A percentile compares a stretch with the other conserved stretches of the same genome.
These are phyloP conservation scores for Molanna angustata DNA, from an alignment of 2,888 invertebrate species.

Conservation along the genomic window DNA sequence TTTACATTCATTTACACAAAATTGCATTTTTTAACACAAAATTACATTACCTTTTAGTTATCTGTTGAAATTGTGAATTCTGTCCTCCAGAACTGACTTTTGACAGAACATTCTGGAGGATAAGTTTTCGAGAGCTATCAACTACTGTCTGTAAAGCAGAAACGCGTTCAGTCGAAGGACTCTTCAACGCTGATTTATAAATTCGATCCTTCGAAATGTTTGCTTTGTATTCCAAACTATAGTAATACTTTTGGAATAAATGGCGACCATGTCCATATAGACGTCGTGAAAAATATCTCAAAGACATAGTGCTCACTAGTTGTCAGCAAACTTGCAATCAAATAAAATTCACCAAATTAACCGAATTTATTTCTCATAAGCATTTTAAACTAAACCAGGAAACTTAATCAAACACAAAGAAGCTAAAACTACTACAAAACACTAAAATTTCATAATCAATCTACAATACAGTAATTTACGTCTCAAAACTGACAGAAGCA, in stretches of 20 bases:
- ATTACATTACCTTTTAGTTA: constrained; percentile 54
- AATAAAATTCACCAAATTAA: no score
- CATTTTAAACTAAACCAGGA: no score
- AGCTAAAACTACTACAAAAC: background rate
- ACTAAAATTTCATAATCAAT: background rate
- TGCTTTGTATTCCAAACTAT: constrained; percentile 36
- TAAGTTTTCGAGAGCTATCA: constrained; percentile 60
- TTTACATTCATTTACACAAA: background rate
- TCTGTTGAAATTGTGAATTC: constrained; percentile 60
- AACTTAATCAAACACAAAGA: background rate
- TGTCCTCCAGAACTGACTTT: constrained; percentile 66
- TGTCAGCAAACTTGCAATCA: background rate
- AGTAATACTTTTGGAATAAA: constrained; percentile 41
- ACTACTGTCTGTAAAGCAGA: constrained; percentile 44
- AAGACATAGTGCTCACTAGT: constrained; percentile 47
- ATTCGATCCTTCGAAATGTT: constrained; percentile 5
- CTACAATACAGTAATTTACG: background rate
- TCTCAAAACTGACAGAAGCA: no score
- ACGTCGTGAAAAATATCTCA: constrained; percentile 54
- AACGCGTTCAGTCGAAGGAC: constrained; percentile 23
- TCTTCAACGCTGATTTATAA: constrained; percentile 16
- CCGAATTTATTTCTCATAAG: no score
- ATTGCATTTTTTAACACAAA: background rate
- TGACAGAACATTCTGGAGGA: constrained; percentile 68
- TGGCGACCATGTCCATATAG: constrained; percentile 59